A percentile compares a stretch with the other conserved stretches of the same genome.
Evolutionary conservation across 2,113 vertebrate species (phyloP).

Genomic region (Oceanodroma tethys): DNA sequence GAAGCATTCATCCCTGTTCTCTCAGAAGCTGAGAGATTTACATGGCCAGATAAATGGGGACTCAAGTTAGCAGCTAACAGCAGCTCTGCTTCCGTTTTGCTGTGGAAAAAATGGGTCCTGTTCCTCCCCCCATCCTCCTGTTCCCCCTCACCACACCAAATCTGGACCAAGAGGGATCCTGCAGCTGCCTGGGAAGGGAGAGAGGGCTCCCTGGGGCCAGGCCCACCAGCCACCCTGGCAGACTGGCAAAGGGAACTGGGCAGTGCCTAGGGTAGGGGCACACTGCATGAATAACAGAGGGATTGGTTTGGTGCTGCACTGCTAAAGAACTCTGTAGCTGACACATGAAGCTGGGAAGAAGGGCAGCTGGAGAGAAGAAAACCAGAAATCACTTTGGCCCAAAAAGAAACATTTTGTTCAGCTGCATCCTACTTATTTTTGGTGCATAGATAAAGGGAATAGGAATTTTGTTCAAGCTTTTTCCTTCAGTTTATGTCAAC

Average conservation of each 20-base stretch:
- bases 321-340: neutral
- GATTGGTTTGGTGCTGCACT: neutral
- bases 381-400: neutral
- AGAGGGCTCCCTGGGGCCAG: neutral
- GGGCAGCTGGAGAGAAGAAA: neutral
- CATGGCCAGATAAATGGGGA: neutral
- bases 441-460: neutral
- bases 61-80: neutral
- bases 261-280: neutral
- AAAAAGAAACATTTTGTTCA: neutral
- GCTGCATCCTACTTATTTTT: neutral
- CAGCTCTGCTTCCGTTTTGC: neutral
- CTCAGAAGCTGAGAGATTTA: neutral
- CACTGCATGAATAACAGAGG: neutral
- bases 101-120: neutral
- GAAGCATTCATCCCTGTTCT: rapidly evolving
- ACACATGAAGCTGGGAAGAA: neutral
- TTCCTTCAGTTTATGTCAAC: neutral
- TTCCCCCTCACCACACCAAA: neutral
- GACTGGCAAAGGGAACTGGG: neutral
- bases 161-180: neutral
- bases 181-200: neutral
- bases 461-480: neutral
- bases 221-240: neutral
- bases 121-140: neutral